phyloP scores from a whole-genome alignment of 2,888 invertebrate species.

The Nemapogon koenigi region DNA sequence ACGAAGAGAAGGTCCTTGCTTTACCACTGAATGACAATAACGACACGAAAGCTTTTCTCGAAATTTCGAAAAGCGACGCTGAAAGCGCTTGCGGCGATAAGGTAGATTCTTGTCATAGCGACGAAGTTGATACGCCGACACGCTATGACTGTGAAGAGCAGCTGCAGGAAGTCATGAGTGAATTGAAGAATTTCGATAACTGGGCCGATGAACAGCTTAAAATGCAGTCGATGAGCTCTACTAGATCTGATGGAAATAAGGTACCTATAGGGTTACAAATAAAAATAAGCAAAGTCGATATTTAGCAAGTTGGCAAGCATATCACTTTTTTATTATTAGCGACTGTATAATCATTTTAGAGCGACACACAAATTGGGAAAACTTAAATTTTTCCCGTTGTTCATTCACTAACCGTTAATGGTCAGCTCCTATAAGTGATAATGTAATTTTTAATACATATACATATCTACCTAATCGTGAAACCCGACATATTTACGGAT shows the following conservation, averaged over 20 bases:
- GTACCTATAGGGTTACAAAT: constrained; percentile 20
- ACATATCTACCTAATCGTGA: too few species aligned
- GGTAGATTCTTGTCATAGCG: constrained; percentile 32
- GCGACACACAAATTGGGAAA: too few species aligned
- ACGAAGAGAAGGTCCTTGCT: constrained; percentile 38
- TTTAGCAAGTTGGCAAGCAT: too few species aligned
- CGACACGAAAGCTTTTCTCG: constrained; percentile 33
- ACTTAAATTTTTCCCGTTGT: too few species aligned
- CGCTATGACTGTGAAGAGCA: constrained; percentile 35
- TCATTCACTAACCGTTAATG: too few species aligned
- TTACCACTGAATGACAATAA: constrained; percentile 35
- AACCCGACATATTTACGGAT: too few species aligned
- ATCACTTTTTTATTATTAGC: too few species aligned
- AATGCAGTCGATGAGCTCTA: constrained; percentile 28
- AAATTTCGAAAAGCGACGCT: constrained; percentile 23
- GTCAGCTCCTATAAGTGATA: too few species aligned
- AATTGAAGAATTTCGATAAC: constrained; percentile 43
- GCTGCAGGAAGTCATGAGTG: constrained; percentile 50
- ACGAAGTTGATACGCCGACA: constrained; percentile 20
- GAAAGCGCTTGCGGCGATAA: constrained; percentile 35
- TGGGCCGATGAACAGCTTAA: constrained; percentile 53
- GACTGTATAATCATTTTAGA: too few species aligned
- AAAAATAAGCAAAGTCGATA: background rate
- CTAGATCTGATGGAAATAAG: constrained; percentile 46
- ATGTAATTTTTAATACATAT: too few species aligned